phyloP scores from a whole-genome alignment of 2,113 vertebrate species.

The Montifringilla adamsi region DNA sequence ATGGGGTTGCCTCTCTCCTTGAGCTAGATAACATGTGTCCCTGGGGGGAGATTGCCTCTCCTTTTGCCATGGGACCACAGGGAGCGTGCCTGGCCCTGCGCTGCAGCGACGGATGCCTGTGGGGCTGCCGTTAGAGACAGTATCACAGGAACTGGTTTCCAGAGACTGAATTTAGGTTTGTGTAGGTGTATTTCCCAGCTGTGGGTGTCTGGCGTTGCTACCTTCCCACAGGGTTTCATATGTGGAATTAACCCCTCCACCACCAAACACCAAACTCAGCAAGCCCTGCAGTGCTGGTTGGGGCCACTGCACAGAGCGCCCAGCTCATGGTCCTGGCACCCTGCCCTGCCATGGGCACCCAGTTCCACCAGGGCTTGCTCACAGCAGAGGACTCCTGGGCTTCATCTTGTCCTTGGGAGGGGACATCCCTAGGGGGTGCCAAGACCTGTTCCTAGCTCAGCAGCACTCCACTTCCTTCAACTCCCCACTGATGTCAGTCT shows the following conservation, averaged over 20 bases:
- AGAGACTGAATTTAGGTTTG: conserved; percentile 48
- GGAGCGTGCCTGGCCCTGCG: background rate
- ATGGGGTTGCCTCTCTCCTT: background rate
- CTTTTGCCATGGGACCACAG: background rate
- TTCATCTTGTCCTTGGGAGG: background rate
- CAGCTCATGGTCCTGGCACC: background rate
- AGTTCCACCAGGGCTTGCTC: background rate
- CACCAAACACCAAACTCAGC: background rate
- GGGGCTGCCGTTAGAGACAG: conserved; percentile 14
- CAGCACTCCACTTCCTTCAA: background rate
- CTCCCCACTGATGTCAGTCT: fast-evolving
- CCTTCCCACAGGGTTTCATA: background rate
- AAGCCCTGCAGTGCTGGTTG: fast-evolving
- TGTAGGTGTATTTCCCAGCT: conserved; percentile 38
- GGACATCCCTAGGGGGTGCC: background rate
- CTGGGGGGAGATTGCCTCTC: background rate
- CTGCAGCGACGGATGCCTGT: background rate
- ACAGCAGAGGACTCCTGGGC: background rate
- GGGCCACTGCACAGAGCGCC: fast-evolving
- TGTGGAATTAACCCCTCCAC: conserved; percentile 9
- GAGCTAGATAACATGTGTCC: background rate
- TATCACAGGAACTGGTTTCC: conserved; percentile 48
- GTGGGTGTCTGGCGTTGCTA: conserved; percentile 25
- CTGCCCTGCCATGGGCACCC: background rate
- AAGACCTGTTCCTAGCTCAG: background rate